Conservation (phyloP, 1,140 invertebrate genomes). For the Sitophilus oryzae region DNA sequence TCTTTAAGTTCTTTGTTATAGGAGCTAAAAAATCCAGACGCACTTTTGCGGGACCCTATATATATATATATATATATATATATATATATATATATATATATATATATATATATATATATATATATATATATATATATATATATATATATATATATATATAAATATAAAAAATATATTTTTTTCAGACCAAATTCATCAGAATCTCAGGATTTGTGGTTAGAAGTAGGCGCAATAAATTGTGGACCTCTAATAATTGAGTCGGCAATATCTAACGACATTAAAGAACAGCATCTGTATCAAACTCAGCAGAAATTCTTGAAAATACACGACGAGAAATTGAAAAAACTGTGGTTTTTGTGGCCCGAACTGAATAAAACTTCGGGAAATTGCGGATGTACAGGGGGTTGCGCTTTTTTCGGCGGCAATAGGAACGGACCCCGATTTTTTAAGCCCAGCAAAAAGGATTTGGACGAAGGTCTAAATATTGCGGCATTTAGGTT, state of each 20-base stretch:
- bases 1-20: too few relatives aligned
- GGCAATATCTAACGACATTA: slow-evolving; percentile 72
- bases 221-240: slow-evolving; percentile 83
- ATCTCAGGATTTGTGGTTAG: slow-evolving; percentile 77
- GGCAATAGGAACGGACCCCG: slow-evolving; percentile 76
- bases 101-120: too few relatives aligned
- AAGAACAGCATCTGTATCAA: slow-evolving; percentile 66
- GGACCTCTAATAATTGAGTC: slow-evolving; percentile 90
- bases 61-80: too few relatives aligned
- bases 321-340: slow-evolving; percentile 80
- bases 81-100: too few relatives aligned
- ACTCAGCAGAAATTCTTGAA: slow-evolving; percentile 81
- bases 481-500: slow-evolving; percentile 75
- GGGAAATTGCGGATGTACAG: slow-evolving; percentile 89
- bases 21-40: too few relatives aligned
- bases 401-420: slow-evolving; percentile 92
- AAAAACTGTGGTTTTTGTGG: slow-evolving; percentile 94
- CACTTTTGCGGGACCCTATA: too few relatives aligned
- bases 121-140: too few relatives aligned
- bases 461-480: slow-evolving; percentile 73
- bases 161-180: background rate
- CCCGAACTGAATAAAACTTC: slow-evolving; percentile 51
- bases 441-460: slow-evolving; percentile 79
- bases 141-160: too few relatives aligned
- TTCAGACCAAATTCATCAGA: slow-evolving; percentile 40